These are phyloP conservation scores for Saccostrea cuccullata DNA, from an alignment of 1,140 invertebrate genomes.

Conservation along the genomic window DNA sequence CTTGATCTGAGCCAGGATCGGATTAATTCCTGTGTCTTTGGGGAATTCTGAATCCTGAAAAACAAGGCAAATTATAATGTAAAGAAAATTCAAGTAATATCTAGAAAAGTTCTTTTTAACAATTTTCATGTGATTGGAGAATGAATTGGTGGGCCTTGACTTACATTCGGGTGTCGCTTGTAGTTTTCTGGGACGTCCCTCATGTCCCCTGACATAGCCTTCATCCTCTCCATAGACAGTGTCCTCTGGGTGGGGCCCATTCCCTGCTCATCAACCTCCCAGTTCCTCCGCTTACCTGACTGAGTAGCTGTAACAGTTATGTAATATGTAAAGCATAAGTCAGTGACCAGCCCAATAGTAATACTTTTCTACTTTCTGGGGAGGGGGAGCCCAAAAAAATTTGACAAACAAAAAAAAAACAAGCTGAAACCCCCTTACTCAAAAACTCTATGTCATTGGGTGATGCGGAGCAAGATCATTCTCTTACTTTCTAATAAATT, in stretches of 20 bases:
- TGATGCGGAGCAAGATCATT: too few relatives aligned
- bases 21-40: conserved; percentile 76
- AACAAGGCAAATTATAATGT: background rate
- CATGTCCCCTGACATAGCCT: conserved; percentile 61
- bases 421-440: too few relatives aligned
- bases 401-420: too few relatives aligned
- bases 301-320: background rate
- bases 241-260: conserved; percentile 74
- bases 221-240: conserved; percentile 68
- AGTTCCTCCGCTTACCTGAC: background rate
- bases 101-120: too few relatives aligned
- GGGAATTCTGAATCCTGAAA: conserved; percentile 78
- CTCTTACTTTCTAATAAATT: too few relatives aligned
- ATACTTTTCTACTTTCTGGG: background rate
- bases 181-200: conserved; percentile 60
- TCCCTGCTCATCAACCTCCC: conserved; percentile 53
- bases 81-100: background rate
- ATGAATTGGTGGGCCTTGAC: background rate
- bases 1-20: conserved; percentile 71
- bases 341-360: background rate
- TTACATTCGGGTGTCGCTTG: conserved; percentile 71
- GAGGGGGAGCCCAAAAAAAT: too few relatives aligned
- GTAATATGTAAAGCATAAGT: background rate
- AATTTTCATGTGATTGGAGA: too few relatives aligned
- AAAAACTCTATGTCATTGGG: too few relatives aligned